A percentile compares a stretch with the other conserved stretches of the same genome.
Evolutionary conservation across 2,113 vertebrate genomes (phyloP).

Genomic region (Notarius quadriscutis): DNA sequence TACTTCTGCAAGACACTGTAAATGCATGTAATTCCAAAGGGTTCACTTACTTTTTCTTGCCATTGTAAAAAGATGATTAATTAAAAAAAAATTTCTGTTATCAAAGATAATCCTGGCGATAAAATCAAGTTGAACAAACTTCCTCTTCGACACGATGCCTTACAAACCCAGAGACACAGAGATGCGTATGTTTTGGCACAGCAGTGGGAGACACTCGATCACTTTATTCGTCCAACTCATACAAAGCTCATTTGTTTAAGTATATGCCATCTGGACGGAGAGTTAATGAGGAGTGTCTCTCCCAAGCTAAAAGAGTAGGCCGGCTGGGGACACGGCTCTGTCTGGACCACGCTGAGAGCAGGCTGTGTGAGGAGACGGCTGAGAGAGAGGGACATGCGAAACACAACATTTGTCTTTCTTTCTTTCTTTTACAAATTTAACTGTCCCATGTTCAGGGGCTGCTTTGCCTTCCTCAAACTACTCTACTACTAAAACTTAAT

Average conservation of each 20-base stretch:
- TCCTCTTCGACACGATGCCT: neutral
- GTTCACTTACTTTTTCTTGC: no score
- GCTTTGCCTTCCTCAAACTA: neutral
- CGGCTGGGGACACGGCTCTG: neutral
- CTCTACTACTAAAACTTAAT: neutral
- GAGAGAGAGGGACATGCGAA: neutral
- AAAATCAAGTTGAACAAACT: neutral
- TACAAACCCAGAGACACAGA: constrained; percentile 17
- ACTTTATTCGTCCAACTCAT: constrained; percentile 31
- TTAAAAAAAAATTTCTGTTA: neutral
- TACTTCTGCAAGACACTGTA: no score
- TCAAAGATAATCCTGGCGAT: neutral
- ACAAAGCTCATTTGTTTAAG: constrained; percentile 65
- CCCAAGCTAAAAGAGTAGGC: constrained; percentile 13
- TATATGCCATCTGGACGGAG: constrained; percentile 67
- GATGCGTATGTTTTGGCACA: constrained; percentile 32
- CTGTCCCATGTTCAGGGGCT: neutral
- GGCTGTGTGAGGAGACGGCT: constrained; percentile 1
- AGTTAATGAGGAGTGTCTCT: constrained; percentile 40
- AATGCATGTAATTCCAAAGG: no score
- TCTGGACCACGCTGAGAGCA: constrained; percentile 7
- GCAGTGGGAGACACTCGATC: constrained; percentile 20
- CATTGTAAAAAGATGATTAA: no score
- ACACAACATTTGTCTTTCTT: neutral
- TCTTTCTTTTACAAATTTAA: neutral